phyloP scores from a whole-genome alignment of 2,888 invertebrate genomes.

The Acrobasis repandana region DNA sequence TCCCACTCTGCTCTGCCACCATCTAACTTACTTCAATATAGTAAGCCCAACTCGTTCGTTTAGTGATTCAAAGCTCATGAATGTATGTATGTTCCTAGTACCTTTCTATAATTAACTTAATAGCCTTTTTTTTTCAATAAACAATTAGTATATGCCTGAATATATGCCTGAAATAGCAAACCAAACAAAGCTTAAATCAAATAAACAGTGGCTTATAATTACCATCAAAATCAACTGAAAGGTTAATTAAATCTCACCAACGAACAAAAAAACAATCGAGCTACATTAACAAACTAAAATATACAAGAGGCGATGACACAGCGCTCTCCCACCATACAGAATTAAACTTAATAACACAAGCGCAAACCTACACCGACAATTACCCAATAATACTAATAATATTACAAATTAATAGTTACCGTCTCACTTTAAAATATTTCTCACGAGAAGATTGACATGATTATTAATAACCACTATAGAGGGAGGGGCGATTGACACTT shows the following conservation, averaged over 20 bases:
- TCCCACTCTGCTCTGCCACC: too few relatives aligned
- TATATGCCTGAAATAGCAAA: not conserved
- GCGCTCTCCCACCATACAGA: slow-evolving; percentile 64
- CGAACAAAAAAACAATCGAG: slow-evolving; percentile 30
- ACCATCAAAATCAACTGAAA: not conserved
- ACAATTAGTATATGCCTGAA: not conserved
- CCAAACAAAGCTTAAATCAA: not conserved
- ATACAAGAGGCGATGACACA: slow-evolving; percentile 52
- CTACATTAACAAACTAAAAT: slow-evolving; percentile 10
- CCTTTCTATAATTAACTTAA: too few relatives aligned
- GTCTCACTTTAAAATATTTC: slow-evolving; percentile 65
- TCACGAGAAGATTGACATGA: slow-evolving; percentile 76
- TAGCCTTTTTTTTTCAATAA: too few relatives aligned
- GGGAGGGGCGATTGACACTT: slow-evolving; percentile 78
- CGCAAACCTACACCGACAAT: slow-evolving; percentile 68
- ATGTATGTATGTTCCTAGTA: too few relatives aligned
- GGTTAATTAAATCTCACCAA: slow-evolving; percentile 24
- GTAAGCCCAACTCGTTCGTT: too few relatives aligned
- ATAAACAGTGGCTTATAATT: slow-evolving; percentile 1
- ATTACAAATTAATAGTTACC: slow-evolving; percentile 72
- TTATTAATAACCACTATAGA: slow-evolving; percentile 70
- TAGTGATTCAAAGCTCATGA: too few relatives aligned
- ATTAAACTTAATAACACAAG: slow-evolving; percentile 70
- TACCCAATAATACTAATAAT: slow-evolving; percentile 73
- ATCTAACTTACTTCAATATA: too few relatives aligned